Evolutionary conservation across 2,888 invertebrate genomes (phyloP), one percentile per base, ranked within the genome.

Genomic region (Hyppa rectilinea): DNA sequence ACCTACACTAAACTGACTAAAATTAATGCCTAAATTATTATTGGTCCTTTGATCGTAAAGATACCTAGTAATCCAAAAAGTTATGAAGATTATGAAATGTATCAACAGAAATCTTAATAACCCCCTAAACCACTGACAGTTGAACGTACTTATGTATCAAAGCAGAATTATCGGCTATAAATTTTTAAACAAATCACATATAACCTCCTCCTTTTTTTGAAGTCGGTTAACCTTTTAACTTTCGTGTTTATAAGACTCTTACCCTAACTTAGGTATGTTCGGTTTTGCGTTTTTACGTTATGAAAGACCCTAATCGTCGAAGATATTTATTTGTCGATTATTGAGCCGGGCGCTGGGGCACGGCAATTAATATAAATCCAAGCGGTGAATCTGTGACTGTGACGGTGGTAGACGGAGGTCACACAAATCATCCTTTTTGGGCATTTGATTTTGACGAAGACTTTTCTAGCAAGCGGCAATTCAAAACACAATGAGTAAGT

Each of bases 51-150:
- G 14, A 43, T 26, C 23, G 10, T 43, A 43, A 67, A 26, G 20
- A 17, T 43, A 43, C 20, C 2, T n/a, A 55, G 5, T 45, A 20
- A 9, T 34, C 12, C 2, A 43, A 49, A 38, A 52, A 12, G 14
- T 58, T 58, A 69, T 12, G n/a, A 40, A n/a, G n/a, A n/a, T n/a
- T n/a, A n/a, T 50, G 4, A n/a, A 14, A 17, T 63, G 12, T 6
- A 29, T 38, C 6, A 12, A 23, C 20, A 10, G 7, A 65, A 47
- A 47, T 29, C 20, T n/a, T 60, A 31, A 20, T 29, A 52, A 6
- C 20, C 14, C 7, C n/a, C 14, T n/a, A 23, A 17, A 55, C 31
- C 20, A 20, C n/a, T n/a, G n/a, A n/a, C n/a, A 10, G 52, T 20
- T 20, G n/a, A n/a, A 9, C 5, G 7, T 10, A 52, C 10, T 20